Evolutionary conservation across 2,797 vertebrate genomes (phyloP).

Genomic region (Malurus splendens): DNA sequence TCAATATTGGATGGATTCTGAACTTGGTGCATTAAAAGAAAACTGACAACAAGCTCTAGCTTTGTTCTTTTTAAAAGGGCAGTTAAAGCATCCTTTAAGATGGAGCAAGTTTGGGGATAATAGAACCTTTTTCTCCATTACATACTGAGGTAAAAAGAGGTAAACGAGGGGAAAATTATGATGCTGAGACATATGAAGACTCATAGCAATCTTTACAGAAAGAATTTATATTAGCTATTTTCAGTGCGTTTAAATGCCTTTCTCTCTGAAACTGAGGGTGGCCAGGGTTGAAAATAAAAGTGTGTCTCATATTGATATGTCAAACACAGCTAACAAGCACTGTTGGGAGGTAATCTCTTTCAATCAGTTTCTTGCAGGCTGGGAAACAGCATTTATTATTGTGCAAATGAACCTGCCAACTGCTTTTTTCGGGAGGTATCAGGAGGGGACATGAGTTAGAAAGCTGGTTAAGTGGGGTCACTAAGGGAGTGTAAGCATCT

Average conservation of each 20-base stretch:
- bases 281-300: slow-evolving; percentile 26
- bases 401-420: slow-evolving; percentile 65
- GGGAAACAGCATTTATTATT: slow-evolving; percentile 65
- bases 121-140: not conserved
- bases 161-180: not conserved
- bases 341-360: slow-evolving; percentile 56
- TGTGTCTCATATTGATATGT: slow-evolving; percentile 40
- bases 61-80: not conserved
- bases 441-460: slow-evolving; percentile 40
- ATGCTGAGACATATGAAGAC: not conserved
- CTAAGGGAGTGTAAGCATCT: not conserved
- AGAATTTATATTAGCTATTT: slow-evolving; percentile 10
- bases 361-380: slow-evolving; percentile 44
- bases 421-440: slow-evolving; percentile 25
- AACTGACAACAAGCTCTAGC: not conserved
- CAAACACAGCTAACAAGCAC: slow-evolving; percentile 65
- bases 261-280: not conserved
- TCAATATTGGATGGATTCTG: not conserved
- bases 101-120: not conserved
- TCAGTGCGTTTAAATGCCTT: not conserved
- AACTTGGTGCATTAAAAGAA: not conserved
- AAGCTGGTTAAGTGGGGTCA: slow-evolving; percentile 27
- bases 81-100: not conserved
- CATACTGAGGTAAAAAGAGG: not conserved
- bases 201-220: not conserved